Conservation (phyloP, 2,113 vertebrate species). For the Sciurus niger region DNA sequence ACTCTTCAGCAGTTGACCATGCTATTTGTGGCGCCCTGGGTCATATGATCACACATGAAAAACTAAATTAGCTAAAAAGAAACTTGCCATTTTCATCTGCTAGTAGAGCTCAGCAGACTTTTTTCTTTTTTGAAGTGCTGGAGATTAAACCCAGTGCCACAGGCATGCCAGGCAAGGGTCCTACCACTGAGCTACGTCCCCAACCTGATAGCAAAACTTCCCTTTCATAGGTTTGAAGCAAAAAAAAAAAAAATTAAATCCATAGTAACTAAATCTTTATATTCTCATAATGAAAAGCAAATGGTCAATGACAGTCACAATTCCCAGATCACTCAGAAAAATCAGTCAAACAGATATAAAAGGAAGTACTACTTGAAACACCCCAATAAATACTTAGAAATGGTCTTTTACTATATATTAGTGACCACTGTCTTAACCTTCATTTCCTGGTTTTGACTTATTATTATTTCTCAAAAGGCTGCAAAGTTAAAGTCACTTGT, state of each 20-base stretch:
- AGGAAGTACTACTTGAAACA: neutral
- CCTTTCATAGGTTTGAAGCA: neutral
- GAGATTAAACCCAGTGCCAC: neutral
- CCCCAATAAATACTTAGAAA: neutral
- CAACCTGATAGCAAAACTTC: neutral
- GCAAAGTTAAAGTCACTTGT: neutral
- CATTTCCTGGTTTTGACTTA: slow-evolving; percentile 41
- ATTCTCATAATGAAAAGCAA: slow-evolving; percentile 62
- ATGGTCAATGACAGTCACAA: neutral
- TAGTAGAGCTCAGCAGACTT: neutral
- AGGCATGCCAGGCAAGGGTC: neutral
- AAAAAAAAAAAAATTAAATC: neutral
- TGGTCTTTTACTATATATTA: neutral
- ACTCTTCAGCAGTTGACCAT: neutral
- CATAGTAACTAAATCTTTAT: neutral
- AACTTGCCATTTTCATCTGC: neutral
- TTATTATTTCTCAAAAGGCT: slow-evolving; percentile 26
- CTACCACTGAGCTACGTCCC: neutral
- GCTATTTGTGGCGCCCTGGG: slow-evolving; percentile 21
- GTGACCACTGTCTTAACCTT: neutral
- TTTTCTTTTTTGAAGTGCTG: neutral
- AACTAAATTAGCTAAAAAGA: neutral
- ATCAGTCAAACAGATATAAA: neutral
- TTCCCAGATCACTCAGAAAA: neutral
- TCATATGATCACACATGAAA: neutral